A percentile compares a stretch with the other conserved stretches of the same genome.
Evolutionary conservation across 1,140 invertebrate species (phyloP).

Genomic region (Belonocnema kinseyi): DNA sequence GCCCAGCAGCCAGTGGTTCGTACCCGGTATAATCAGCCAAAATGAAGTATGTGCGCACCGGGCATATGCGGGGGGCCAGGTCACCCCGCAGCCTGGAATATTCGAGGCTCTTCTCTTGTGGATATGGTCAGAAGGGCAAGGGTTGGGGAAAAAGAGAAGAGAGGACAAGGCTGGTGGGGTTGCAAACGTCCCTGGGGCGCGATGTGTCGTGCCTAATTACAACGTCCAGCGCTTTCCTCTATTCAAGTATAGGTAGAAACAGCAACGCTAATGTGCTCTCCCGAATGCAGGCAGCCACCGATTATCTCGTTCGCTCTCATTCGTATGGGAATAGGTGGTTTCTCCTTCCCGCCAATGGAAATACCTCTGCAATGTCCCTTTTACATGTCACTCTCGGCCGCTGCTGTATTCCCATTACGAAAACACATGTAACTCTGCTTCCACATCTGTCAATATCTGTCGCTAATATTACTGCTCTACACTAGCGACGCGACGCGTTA

Average conservation of each 20-base stretch:
- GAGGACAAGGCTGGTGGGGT: slow-evolving; percentile 24
- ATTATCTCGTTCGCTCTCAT: slow-evolving; percentile 45
- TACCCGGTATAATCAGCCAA: slow-evolving; percentile 35
- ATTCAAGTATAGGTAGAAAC: slow-evolving; percentile 68
- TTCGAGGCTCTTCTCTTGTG: slow-evolving; percentile 22
- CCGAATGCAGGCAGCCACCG: slow-evolving; percentile 46
- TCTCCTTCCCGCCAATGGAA: slow-evolving; percentile 27
- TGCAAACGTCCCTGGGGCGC: slow-evolving; percentile 64
- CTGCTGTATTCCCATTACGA: slow-evolving; percentile 38
- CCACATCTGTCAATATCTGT: slow-evolving; percentile 60
- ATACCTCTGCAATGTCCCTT: slow-evolving; percentile 30
- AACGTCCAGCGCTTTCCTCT: slow-evolving; percentile 70
- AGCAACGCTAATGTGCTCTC: slow-evolving; percentile 66
- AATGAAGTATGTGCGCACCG: slow-evolving; percentile 61
- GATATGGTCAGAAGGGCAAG: background rate
- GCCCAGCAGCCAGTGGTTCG: slow-evolving; percentile 48
- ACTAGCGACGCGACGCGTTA: background rate
- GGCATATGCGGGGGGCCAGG: slow-evolving; percentile 48
- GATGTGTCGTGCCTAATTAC: slow-evolving; percentile 74
- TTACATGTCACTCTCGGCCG: slow-evolving; percentile 38
- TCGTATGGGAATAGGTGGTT: background rate
- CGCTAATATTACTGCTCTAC: slow-evolving; percentile 50
- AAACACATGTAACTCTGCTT: slow-evolving; percentile 45
- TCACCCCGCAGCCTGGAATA: slow-evolving; percentile 43
- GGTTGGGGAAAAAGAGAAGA: background rate